phyloP scores from a whole-genome alignment of 2,113 vertebrate species.

The Chaetura pelagica region DNA sequence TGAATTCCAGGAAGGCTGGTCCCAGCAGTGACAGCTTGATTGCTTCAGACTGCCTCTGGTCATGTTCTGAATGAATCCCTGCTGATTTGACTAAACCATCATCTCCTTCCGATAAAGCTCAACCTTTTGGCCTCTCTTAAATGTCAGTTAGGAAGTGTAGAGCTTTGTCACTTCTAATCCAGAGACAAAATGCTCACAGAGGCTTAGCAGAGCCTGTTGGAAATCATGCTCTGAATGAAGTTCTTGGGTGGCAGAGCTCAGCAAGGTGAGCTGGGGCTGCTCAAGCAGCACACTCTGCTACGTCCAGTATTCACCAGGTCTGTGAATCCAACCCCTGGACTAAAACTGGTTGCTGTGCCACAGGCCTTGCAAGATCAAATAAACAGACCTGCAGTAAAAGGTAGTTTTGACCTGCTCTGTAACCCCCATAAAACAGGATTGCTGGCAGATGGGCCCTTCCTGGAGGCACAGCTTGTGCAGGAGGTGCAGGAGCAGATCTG shows the following conservation, averaged over 20 bases:
- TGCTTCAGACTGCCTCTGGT: background rate
- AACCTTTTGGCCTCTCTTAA: background rate
- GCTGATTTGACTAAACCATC: background rate
- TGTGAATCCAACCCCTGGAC: constrained; percentile 1
- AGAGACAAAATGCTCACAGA: background rate
- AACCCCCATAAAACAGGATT: constrained; percentile 3
- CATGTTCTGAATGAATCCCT: background rate
- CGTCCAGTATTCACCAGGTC: background rate
- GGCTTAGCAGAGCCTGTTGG: background rate
- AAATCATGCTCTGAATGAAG: background rate
- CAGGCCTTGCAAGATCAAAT: background rate
- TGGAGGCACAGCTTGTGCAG: background rate
- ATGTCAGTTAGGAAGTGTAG: background rate
- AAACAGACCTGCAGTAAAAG: constrained; percentile 16
- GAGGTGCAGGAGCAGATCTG: background rate
- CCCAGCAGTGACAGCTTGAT: background rate
- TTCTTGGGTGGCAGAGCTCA: background rate
- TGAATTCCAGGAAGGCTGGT: background rate
- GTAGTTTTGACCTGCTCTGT: background rate
- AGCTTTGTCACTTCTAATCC: background rate
- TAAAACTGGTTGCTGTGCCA: background rate
- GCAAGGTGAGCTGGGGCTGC: fast-evolving
- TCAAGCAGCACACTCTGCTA: background rate
- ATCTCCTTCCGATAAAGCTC: background rate
- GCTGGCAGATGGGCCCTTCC: background rate